phyloP scores from a whole-genome alignment of 2,888 invertebrate genomes.

The Taphrorychus bicolor region DNA sequence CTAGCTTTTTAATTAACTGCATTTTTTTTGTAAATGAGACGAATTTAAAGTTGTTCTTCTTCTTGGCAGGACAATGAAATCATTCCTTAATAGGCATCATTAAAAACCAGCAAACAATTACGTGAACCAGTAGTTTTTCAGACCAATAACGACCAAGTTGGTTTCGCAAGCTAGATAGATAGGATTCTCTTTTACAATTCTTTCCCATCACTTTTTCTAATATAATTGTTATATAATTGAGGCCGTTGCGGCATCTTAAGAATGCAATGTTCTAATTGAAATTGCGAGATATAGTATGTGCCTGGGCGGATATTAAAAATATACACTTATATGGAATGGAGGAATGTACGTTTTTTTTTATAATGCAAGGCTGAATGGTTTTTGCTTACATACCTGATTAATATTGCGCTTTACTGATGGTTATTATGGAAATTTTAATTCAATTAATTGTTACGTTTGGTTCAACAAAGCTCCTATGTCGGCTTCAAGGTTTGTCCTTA shows the following conservation, averaged over 20 bases:
- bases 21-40: no score
- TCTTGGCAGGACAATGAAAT: no score
- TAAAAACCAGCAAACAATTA: background rate
- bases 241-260: background rate
- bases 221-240: background rate
- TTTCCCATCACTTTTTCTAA: background rate
- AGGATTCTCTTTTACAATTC: background rate
- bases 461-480: no score
- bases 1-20: no score
- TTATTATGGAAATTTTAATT: no score
- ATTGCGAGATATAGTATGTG: background rate
- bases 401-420: no score
- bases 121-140: background rate
- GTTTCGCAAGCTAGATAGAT: background rate
- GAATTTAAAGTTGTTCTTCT: no score
- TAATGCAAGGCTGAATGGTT: background rate
- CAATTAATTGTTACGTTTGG: no score
- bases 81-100: background rate
- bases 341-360: background rate
- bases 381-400: no score
- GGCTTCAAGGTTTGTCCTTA: no score
- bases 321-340: background rate
- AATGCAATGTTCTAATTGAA: background rate
- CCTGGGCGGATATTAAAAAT: background rate
- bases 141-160: background rate